phyloP scores from a whole-genome alignment of 2,888 invertebrate species.

The Quadroppia sp. region DNA sequence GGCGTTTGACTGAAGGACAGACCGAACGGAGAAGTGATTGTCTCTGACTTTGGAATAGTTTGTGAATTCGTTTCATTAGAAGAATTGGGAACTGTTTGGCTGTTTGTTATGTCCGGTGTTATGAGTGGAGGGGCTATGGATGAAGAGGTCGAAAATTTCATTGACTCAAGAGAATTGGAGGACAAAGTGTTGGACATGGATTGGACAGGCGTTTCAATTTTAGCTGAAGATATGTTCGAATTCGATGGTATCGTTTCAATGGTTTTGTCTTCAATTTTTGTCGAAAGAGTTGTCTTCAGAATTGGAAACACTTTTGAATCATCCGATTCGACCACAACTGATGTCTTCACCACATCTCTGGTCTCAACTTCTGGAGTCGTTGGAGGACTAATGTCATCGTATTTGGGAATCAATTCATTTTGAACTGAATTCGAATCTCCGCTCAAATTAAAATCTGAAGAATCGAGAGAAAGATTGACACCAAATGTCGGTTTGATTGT shows the following conservation, averaged over 20 bases:
- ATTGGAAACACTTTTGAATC: not conserved
- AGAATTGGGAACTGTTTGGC: not conserved
- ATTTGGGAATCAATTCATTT: not conserved
- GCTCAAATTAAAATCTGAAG: not conserved
- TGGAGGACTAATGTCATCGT: conserved; percentile 14
- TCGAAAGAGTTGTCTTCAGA: not conserved
- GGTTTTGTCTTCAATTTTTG: not conserved
- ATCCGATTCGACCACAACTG: not conserved
- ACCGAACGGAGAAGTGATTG: not conserved
- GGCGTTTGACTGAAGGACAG: conserved; percentile 11
- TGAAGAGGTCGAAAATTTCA: too few relatives aligned
- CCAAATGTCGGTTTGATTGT: too few relatives aligned
- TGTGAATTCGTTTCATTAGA: not conserved
- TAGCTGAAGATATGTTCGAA: not conserved
- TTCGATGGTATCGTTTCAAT: not conserved
- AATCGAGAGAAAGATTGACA: not conserved
- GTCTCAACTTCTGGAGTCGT: not conserved
- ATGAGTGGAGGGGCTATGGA: not conserved
- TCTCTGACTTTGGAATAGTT: not conserved
- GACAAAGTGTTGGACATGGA: not conserved
- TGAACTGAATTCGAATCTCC: not conserved
- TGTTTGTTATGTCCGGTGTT: not conserved
- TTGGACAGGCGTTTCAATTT: not conserved
- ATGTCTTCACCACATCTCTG: too few relatives aligned
- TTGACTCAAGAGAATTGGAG: too few relatives aligned